Percentiles rank a stretch among this genome's conserved stretches.
These are phyloP conservation scores for Echeneis naucrates DNA, from an alignment of 2,797 vertebrate species.

Conservation along the genomic window DNA sequence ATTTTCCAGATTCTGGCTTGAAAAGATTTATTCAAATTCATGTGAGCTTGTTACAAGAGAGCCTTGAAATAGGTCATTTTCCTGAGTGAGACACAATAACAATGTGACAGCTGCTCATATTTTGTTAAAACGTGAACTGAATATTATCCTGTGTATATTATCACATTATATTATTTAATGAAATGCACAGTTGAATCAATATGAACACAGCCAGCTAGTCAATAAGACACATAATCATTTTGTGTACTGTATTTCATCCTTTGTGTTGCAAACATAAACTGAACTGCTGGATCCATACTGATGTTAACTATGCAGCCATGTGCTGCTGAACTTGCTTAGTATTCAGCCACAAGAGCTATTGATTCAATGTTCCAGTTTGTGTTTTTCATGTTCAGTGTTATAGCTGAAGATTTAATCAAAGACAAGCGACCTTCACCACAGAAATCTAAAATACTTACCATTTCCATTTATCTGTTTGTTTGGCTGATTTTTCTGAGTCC, in stretches of 20 bases:
- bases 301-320: constrained; percentile 23
- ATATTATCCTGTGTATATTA: constrained; percentile 9
- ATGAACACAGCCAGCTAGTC: constrained; percentile 25
- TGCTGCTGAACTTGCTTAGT: constrained; percentile 13
- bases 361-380: constrained; percentile 28
- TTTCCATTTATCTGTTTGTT: constrained; percentile 16
- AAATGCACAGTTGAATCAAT: constrained; percentile 41
- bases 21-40: constrained; percentile 37
- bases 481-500: not conserved
- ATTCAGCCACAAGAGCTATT: constrained; percentile 24
- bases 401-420: constrained; percentile 12
- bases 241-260: constrained; percentile 31
- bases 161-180: constrained; percentile 25
- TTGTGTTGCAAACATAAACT: constrained; percentile 45
- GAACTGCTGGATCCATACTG: constrained; percentile 40
- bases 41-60: not conserved
- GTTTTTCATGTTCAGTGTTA: constrained; percentile 13
- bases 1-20: not conserved
- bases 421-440: not conserved
- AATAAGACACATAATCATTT: constrained; percentile 26
- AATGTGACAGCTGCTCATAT: not conserved
- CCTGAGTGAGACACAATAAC: not conserved
- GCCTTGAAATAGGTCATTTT: not conserved
- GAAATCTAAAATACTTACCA: constrained; percentile 19
- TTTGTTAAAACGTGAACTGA: not conserved